Percentiles rank a stretch among this genome's conserved stretches.
Conservation (phyloP, 2,113 vertebrate genomes). For the Elgaria multicarinata region DNA sequence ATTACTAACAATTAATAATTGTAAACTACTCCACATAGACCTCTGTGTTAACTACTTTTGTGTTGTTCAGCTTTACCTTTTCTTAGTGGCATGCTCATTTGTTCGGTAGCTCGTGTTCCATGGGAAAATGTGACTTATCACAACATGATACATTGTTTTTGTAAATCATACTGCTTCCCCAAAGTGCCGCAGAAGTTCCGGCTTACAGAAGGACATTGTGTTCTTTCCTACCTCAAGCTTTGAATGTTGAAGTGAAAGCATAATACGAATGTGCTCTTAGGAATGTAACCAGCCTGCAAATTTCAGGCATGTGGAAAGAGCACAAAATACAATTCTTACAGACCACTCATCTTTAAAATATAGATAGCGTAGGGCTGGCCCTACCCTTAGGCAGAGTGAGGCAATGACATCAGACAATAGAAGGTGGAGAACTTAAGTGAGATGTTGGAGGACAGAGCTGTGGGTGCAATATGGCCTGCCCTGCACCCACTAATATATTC, state of each 20-base stretch:
- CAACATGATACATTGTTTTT: neutral
- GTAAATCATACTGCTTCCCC: neutral
- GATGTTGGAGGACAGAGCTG: too few species aligned
- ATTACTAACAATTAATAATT: neutral
- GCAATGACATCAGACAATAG: too few species aligned
- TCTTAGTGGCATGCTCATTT: neutral
- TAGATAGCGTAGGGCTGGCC: neutral
- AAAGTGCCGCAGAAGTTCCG: neutral
- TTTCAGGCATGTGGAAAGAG: neutral
- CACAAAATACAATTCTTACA: neutral
- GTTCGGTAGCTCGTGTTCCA: conserved; percentile 1
- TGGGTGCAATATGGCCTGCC: too few species aligned
- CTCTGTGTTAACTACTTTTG: neutral
- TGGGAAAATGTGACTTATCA: conserved; percentile 5
- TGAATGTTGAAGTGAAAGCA: neutral
- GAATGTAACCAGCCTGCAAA: neutral
- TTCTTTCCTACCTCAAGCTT: neutral
- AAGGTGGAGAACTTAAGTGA: too few species aligned
- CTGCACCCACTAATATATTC: too few species aligned
- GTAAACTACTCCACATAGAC: neutral
- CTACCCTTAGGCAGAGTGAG: neutral
- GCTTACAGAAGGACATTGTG: neutral
- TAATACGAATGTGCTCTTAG: neutral
- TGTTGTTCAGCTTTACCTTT: neutral
- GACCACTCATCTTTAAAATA: neutral